These are phyloP conservation scores for Microplitis demolitor DNA, from an alignment of 1,140 invertebrate species.

Conservation along the genomic window DNA sequence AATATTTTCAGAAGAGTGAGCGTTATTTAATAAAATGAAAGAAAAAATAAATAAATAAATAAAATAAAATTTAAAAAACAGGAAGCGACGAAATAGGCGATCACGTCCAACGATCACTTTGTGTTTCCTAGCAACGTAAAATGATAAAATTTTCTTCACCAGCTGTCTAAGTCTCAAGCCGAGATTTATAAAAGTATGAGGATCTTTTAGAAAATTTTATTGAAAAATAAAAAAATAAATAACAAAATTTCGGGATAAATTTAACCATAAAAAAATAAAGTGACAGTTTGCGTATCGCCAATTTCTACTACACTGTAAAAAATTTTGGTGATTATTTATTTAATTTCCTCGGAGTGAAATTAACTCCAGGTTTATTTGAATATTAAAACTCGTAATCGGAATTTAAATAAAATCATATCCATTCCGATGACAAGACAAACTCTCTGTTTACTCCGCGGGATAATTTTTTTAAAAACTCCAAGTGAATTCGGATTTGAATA, in stretches of 20 bases:
- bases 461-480: too few relatives aligned
- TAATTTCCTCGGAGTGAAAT: too few relatives aligned
- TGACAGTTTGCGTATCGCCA: background rate
- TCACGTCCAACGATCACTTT: background rate
- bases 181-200: background rate
- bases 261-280: background rate
- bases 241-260: background rate
- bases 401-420: too few relatives aligned
- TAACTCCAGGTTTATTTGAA: too few relatives aligned
- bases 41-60: background rate
- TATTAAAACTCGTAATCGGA: too few relatives aligned
- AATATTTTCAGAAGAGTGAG: background rate
- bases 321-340: too few relatives aligned
- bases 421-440: too few relatives aligned
- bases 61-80: background rate
- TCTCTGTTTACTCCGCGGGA: too few relatives aligned
- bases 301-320: background rate
- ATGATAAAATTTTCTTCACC: constrained; percentile 3
- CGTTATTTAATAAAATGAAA: background rate
- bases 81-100: background rate
- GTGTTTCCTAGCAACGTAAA: background rate
- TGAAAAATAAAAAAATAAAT: constrained; percentile 16
- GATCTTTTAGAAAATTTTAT: background rate
- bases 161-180: background rate
- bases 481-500: too few relatives aligned